A percentile compares a stretch with the other conserved stretches of the same genome.
Conservation (phyloP, 2,797 vertebrate species). For the Schizothorax lantsangensis region DNA sequence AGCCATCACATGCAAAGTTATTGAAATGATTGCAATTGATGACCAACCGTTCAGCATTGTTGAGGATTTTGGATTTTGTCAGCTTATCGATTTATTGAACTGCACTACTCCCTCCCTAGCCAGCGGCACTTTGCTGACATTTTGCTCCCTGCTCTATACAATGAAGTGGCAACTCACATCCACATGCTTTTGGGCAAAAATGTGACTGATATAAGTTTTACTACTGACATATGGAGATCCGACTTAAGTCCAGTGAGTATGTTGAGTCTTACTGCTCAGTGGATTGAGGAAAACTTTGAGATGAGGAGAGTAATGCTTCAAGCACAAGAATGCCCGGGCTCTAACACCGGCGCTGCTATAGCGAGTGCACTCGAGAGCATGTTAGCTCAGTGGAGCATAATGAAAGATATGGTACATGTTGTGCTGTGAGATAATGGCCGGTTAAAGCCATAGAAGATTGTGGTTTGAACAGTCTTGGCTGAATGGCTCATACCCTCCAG, state of each 20-base stretch:
- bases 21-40: not conserved
- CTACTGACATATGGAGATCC: not conserved
- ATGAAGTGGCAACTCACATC: not conserved
- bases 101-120: not conserved
- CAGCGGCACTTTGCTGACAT: not conserved
- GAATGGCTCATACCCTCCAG: constrained; percentile 22
- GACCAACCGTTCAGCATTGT: not conserved
- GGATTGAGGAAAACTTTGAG: not conserved
- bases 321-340: not conserved
- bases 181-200: not conserved
- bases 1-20: not conserved
- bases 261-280: constrained; percentile 1
- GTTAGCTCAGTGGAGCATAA: not conserved
- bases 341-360: not conserved
- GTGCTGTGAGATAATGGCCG: not conserved
- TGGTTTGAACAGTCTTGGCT: constrained; percentile 23
- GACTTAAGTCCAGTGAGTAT: not conserved
- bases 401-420: not conserved
- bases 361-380: not conserved
- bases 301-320: not conserved
- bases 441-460: not conserved
- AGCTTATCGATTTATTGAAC: too few species aligned
- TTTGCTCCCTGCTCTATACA: not conserved
- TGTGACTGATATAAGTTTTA: not conserved
- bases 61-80: not conserved